phyloP scores from a whole-genome alignment of 2,888 invertebrate species.

The Sisyra nigra region DNA sequence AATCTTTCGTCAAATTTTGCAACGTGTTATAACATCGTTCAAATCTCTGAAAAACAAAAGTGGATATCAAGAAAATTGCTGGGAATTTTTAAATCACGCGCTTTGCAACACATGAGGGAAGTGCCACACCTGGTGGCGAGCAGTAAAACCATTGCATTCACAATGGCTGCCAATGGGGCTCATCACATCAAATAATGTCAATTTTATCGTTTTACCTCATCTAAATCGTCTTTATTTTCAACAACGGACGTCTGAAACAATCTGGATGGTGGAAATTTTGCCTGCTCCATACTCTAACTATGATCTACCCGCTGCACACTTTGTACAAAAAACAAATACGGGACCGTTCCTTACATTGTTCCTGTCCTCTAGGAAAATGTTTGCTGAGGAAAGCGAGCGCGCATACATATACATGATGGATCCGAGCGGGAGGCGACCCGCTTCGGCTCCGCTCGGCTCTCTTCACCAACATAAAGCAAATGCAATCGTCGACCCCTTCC shows the following conservation, averaged over 20 bases:
- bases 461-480: neutral
- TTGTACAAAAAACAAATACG: conserved; percentile 37
- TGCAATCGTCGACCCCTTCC: too few species aligned
- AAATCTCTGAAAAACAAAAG: conserved; percentile 57
- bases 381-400: conserved; percentile 29
- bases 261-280: conserved; percentile 46
- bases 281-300: conserved; percentile 38
- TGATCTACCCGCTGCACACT: conserved; percentile 35
- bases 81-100: conserved; percentile 17
- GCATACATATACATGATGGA: conserved; percentile 27
- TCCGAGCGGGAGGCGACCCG: conserved; percentile 12
- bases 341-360: conserved; percentile 43
- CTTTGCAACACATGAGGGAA: conserved; percentile 17
- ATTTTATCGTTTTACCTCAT: conserved; percentile 58
- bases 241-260: conserved; percentile 68
- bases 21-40: conserved; percentile 69
- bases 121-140: conserved; percentile 21
- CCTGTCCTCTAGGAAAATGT: conserved; percentile 31
- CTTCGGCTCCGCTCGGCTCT: conserved; percentile 1
- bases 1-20: conserved; percentile 60
- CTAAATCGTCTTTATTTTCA: conserved; percentile 80
- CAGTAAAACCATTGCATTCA: conserved; percentile 27
- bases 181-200: conserved; percentile 26
- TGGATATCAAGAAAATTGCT: conserved; percentile 27
- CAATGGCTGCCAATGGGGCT: conserved; percentile 37